Conservation (phyloP, 2,888 invertebrate genomes). For the Drosophila greeni region DNA sequence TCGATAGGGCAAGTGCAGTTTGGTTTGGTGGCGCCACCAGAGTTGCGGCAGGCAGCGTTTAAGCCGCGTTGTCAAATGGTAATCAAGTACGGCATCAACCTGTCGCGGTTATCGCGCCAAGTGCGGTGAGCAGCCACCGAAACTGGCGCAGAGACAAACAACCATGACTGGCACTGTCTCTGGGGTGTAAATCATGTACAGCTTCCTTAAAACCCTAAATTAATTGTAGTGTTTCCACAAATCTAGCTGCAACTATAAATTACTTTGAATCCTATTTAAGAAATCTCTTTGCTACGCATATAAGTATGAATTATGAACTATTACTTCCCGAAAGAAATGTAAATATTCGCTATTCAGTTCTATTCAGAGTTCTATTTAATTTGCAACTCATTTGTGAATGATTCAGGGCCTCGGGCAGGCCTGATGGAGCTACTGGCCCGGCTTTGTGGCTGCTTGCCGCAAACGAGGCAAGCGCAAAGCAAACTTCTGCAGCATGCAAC, state of each 20-base stretch:
- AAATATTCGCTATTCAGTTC: not conserved
- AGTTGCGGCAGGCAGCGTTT: slow-evolving; percentile 8
- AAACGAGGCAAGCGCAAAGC: slow-evolving; percentile 21
- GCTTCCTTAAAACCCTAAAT: not conserved
- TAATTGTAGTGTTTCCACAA: not conserved
- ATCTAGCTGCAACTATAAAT: not conserved
- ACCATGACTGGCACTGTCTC: slow-evolving; percentile 37
- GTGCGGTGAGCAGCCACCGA: slow-evolving; percentile 25
- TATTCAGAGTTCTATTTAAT: slow-evolving; percentile 10
- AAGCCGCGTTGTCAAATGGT: slow-evolving; percentile 50
- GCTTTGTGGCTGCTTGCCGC: slow-evolving; percentile 38
- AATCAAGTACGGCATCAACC: slow-evolving; percentile 60
- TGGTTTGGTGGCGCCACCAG: slow-evolving; percentile 42
- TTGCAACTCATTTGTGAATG: slow-evolving; percentile 47
- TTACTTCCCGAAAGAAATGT: not conserved
- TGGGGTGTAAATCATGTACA: slow-evolving; percentile 52
- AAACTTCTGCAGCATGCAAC: slow-evolving; percentile 66
- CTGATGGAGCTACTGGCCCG: slow-evolving; percentile 28
- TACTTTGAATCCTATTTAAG: not conserved
- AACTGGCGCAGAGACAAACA: slow-evolving; percentile 26
- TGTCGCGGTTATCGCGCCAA: slow-evolving; percentile 57
- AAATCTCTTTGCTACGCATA: not conserved
- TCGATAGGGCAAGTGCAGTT: slow-evolving; percentile 53
- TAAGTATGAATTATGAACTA: not conserved
- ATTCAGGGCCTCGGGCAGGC: slow-evolving; percentile 34